Conservation (phyloP, 2,113 vertebrate species). For the Eudorcas thomsonii region DNA sequence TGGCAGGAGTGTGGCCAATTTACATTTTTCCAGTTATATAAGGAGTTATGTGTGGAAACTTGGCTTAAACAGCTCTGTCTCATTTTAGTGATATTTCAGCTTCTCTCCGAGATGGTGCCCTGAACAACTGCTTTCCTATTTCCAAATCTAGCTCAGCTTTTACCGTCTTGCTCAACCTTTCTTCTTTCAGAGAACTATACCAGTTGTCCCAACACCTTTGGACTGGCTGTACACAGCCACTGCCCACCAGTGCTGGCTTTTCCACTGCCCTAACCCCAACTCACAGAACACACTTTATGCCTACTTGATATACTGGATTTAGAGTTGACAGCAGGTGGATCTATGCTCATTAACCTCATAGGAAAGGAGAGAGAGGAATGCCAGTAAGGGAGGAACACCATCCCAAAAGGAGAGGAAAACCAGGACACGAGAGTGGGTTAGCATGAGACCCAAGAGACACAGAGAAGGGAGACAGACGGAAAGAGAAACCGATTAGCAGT, state of each 20-base stretch:
- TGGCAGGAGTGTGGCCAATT: conserved; percentile 39
- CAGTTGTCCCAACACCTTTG: not conserved
- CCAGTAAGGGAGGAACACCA: not conserved
- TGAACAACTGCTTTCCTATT: not conserved
- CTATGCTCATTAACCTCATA: not conserved
- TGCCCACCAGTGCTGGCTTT: not conserved
- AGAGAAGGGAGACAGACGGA: not conserved
- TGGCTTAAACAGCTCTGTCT: conserved; percentile 38
- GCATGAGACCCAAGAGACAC: not conserved
- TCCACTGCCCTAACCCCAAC: not conserved
- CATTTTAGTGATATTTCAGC: conserved; percentile 32
- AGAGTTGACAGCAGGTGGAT: not conserved
- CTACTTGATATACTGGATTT: not conserved
- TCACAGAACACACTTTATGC: not conserved
- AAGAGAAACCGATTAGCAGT: not conserved
- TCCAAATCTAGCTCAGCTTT: not conserved
- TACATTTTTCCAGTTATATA: conserved; percentile 65
- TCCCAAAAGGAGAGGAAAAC: not conserved
- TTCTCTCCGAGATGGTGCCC: not conserved
- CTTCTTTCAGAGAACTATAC: not conserved
- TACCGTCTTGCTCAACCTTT: not conserved
- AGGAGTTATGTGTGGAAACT: conserved; percentile 50
- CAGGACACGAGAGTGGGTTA: not conserved
- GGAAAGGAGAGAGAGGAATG: not conserved
- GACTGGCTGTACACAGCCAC: not conserved